Conservation (phyloP, 92 coral and sea anemone genomes). For the Montipora capitata region DNA sequence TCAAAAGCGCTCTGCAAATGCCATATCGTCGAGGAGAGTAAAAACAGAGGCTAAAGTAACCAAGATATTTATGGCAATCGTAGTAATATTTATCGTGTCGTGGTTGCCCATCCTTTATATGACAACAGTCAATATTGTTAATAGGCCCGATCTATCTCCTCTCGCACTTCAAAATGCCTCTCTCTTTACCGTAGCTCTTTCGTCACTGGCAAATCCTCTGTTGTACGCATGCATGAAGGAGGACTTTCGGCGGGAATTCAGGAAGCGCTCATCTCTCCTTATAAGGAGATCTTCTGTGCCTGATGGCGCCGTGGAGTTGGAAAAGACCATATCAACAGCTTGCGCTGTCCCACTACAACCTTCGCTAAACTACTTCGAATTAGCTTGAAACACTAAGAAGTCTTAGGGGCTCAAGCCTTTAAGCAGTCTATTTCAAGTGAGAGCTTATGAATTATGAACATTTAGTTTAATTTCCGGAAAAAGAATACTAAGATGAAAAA, state of each 20-base stretch:
- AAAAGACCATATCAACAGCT: constrained; percentile 3
- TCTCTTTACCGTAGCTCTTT: constrained; percentile 61
- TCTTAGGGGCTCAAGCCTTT: too few species aligned
- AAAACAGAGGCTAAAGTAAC: constrained; percentile 69
- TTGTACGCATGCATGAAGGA: constrained; percentile 79
- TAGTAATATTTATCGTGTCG: constrained; percentile 64
- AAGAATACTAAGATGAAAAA: too few species aligned
- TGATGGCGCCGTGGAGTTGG: constrained; percentile 16
- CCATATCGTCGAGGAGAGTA: constrained; percentile 37
- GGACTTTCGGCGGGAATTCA: constrained; percentile 69
- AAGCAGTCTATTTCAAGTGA: neutral
- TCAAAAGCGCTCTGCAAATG: neutral
- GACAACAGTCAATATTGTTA: constrained; percentile 56
- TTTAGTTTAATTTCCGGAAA: too few species aligned
- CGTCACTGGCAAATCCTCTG: constrained; percentile 76
- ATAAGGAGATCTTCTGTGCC: neutral
- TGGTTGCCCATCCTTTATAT: constrained; percentile 79
- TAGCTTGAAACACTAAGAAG: neutral
- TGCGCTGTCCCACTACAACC: constrained; percentile 1
- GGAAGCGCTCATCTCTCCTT: constrained; percentile 8
- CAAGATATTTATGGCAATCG: constrained; percentile 65
- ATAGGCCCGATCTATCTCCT: constrained; percentile 54
- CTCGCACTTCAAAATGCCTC: constrained; percentile 46
- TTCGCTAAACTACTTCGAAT: constrained; percentile 6
- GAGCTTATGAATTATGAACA: neutral